Conservation (phyloP, 2,113 vertebrate species). For the Scalopus aquaticus region DNA sequence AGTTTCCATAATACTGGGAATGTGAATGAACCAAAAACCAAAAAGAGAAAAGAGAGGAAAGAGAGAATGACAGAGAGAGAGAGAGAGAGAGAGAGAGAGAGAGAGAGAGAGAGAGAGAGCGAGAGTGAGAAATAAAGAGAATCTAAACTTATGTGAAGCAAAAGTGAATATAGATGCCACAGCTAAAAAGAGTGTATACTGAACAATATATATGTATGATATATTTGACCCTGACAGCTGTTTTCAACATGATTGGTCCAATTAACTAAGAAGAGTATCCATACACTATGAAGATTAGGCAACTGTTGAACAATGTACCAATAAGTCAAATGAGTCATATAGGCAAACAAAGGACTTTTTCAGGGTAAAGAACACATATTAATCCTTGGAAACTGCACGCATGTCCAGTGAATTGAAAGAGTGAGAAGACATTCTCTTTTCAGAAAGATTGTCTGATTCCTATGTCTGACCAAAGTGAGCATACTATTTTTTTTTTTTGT, state of each 20-base stretch:
- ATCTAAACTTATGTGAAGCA: neutral
- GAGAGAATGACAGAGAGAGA: no score
- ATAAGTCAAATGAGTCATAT: neutral
- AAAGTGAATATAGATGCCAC: no score
- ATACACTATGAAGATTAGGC: neutral
- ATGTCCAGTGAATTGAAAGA: neutral
- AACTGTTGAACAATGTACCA: neutral
- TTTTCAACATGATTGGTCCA: neutral
- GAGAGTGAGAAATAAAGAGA: no score
- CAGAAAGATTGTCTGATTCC: neutral
- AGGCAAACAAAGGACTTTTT: neutral
- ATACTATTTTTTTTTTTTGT: neutral
- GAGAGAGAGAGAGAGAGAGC: no score
- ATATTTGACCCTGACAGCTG: neutral
- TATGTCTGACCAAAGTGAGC: neutral
- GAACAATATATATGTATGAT: neutral
- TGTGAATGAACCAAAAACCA: neutral
- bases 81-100: no score
- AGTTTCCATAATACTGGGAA: neutral
- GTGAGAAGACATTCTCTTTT: neutral
- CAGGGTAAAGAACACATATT: neutral
- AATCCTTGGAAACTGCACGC: neutral
- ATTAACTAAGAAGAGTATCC: neutral
- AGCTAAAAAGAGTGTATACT: neutral
- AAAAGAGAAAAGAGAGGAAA: neutral